A percentile compares a stretch with the other conserved stretches of the same genome.
These are phyloP conservation scores for Gallinago stenura DNA, from an alignment of 2,797 vertebrate species.

Conservation along the genomic window DNA sequence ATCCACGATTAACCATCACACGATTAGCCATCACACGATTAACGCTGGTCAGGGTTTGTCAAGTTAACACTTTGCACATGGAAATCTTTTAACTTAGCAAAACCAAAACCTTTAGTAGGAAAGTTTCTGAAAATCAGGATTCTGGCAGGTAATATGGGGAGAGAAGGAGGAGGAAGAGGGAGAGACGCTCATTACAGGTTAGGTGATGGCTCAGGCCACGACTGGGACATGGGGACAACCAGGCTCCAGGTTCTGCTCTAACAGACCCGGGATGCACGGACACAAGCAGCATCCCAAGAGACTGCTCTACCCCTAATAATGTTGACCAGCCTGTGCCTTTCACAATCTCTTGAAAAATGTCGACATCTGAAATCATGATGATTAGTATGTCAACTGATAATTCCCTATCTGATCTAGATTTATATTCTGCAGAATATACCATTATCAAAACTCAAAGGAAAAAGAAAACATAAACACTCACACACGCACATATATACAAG, in stretches of 20 bases:
- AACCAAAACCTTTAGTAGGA: background rate
- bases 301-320: background rate
- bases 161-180: background rate
- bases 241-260: background rate
- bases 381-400: background rate
- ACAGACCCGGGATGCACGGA: background rate
- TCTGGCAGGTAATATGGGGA: background rate
- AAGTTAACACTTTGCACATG: background rate
- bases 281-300: background rate
- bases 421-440: background rate
- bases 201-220: background rate
- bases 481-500: too few species aligned
- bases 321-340: background rate
- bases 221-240: background rate
- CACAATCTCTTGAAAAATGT: background rate
- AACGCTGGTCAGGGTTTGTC: fast-evolving
- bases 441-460: background rate
- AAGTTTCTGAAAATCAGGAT: background rate
- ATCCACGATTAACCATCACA: background rate
- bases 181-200: too few species aligned
- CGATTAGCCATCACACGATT: background rate
- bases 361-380: background rate
- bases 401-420: background rate
- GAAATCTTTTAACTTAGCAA: background rate
- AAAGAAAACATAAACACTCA: background rate